A percentile compares a stretch with the other conserved stretches of the same genome.
Conservation (phyloP, 1,140 invertebrate species). For the Asobara japonica region DNA sequence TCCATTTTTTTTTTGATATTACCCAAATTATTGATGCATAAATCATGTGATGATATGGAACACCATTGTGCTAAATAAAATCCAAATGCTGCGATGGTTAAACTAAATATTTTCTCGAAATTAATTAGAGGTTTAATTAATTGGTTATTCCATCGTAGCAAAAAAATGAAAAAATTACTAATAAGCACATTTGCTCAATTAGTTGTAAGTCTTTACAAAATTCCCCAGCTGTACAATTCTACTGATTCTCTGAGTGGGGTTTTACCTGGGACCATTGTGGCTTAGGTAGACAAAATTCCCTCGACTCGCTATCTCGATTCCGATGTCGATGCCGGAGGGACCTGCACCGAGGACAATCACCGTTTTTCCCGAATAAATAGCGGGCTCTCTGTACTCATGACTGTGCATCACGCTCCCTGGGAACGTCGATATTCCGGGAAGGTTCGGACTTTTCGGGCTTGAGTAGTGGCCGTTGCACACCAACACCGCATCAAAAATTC, state of each 20-base stretch:
- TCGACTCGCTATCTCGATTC: conserved; percentile 66
- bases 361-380: conserved; percentile 67
- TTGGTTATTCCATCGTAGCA: too few species aligned
- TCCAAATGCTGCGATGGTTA: too few species aligned
- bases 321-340: conserved; percentile 77
- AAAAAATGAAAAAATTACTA: too few species aligned
- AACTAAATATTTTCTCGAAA: too few species aligned
- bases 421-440: conserved; percentile 71
- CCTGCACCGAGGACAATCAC: conserved; percentile 76
- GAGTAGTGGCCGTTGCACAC: conserved; percentile 76
- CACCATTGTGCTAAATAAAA: too few species aligned
- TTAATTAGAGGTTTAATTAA: too few species aligned
- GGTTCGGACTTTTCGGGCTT: conserved; percentile 70
- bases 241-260: too few species aligned
- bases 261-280: conserved; percentile 51
- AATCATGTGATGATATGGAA: background rate
- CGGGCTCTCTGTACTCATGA: conserved; percentile 73
- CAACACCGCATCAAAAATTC: conserved; percentile 71
- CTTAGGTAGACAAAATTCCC: conserved; percentile 66
- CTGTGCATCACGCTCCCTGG: conserved; percentile 73
- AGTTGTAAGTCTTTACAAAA: too few species aligned
- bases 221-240: background rate
- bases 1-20: background rate
- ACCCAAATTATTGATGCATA: background rate
- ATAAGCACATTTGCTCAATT: too few species aligned